Evolutionary conservation across 2,113 vertebrate genomes (phyloP).

Genomic region (Vidua macroura): DNA sequence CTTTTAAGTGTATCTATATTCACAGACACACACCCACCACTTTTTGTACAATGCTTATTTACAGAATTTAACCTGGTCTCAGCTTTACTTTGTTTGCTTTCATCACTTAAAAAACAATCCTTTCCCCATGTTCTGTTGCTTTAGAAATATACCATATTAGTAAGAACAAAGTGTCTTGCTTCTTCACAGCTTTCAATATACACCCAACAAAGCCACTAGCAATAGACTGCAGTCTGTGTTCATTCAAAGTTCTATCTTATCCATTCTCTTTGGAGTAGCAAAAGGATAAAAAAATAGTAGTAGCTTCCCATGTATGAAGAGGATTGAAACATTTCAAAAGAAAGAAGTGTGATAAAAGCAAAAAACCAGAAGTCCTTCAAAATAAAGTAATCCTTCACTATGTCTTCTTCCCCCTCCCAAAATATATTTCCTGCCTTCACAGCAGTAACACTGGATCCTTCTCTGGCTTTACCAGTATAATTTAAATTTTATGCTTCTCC

Average conservation of each 20-base stretch:
- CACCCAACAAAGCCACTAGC: not conserved
- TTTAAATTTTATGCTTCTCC: not conserved
- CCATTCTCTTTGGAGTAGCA: not conserved
- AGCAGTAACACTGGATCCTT: not conserved
- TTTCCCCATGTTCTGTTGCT: not conserved
- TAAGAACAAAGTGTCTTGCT: slow-evolving; percentile 7
- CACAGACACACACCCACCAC: not conserved
- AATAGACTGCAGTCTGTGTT: not conserved
- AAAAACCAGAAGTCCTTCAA: not conserved
- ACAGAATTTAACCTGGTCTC: not conserved
- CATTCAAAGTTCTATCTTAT: not conserved
- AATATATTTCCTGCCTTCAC: not conserved
- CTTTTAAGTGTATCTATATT: not conserved
- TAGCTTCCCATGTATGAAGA: not conserved
- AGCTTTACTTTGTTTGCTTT: slow-evolving; percentile 12
- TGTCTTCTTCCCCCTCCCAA: not conserved
- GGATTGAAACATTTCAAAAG: not conserved
- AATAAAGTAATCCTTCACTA: not conserved
- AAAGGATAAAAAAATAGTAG: not conserved
- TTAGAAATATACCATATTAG: not conserved
- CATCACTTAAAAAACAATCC: slow-evolving; percentile 17
- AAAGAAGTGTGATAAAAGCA: not conserved
- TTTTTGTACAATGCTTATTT: not conserved
- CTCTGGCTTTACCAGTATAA: not conserved
- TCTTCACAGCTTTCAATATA: slow-evolving; percentile 1